Conservation (phyloP, 2,113 vertebrate genomes). For the Junco hyemalis region DNA sequence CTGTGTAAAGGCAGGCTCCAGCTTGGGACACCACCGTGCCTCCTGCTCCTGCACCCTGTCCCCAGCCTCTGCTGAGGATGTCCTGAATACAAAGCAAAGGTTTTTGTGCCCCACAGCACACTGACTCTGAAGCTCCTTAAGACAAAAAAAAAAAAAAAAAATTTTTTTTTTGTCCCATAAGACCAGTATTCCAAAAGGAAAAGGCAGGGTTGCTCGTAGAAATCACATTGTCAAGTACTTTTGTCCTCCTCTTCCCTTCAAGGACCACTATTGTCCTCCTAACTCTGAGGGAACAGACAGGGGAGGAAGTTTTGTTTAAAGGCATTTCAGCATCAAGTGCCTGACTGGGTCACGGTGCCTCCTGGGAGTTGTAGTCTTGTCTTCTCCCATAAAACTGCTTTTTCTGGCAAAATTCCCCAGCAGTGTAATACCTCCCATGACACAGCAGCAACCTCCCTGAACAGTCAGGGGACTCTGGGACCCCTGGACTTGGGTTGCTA, state of each 20-base stretch:
- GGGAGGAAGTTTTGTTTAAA: not conserved
- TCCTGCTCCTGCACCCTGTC: not conserved
- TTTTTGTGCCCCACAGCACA: not conserved
- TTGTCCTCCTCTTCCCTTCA: not conserved
- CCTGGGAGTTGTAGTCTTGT: slow-evolving; percentile 14
- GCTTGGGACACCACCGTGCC: accelerated
- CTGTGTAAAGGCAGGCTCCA: not conserved
- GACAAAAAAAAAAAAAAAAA: not conserved
- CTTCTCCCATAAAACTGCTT: not conserved
- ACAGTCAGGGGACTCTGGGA: accelerated
- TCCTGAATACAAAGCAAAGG: not conserved
- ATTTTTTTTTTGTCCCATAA: not conserved
- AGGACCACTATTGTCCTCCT: not conserved
- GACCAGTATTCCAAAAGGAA: not conserved
- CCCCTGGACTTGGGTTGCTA: not conserved
- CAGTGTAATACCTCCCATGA: not conserved
- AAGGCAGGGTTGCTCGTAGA: not conserved
- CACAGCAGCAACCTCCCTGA: not conserved
- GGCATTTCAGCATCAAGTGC: not conserved
- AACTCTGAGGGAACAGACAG: not conserved
- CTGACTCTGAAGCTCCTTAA: not conserved
- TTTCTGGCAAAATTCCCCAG: not conserved
- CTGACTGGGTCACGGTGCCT: not conserved
- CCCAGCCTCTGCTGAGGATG: not conserved
- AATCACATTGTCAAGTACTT: not conserved